Evolutionary conservation across 2,797 vertebrate species (phyloP).

Genomic region (Buceros bicornis): DNA sequence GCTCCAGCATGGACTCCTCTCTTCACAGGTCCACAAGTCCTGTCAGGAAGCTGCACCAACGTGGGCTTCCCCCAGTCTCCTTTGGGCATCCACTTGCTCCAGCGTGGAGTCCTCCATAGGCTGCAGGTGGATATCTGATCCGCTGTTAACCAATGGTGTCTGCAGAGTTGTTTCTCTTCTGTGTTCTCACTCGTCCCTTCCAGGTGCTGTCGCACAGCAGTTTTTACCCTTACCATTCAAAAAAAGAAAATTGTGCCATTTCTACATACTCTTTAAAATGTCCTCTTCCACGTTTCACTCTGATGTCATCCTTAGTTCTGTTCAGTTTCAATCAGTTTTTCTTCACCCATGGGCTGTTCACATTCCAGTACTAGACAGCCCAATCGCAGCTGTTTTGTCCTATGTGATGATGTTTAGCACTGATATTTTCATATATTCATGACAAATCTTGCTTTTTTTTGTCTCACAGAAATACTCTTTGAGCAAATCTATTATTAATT

Average conservation of each 20-base stretch:
- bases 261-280: neutral
- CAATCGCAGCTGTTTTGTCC: neutral
- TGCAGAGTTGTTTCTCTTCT: neutral
- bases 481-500: neutral
- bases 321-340: neutral
- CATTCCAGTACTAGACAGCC: neutral
- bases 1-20: neutral
- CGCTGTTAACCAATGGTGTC: neutral
- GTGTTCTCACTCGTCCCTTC: neutral
- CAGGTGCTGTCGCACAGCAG: neutral
- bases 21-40: neutral
- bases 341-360: neutral
- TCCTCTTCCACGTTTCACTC: neutral
- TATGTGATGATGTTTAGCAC: neutral
- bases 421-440: neutral
- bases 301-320: neutral
- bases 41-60: neutral
- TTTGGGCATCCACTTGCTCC: neutral
- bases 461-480: neutral
- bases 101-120: fast-evolving
- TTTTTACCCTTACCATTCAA: neutral
- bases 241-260: neutral
- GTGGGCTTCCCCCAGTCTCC: neutral
- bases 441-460: neutral
- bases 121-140: neutral